A percentile compares a stretch with the other conserved stretches of the same genome.
phyloP scores from a whole-genome alignment of 1,140 invertebrate species.

The Pogonognathellus flavescens region DNA sequence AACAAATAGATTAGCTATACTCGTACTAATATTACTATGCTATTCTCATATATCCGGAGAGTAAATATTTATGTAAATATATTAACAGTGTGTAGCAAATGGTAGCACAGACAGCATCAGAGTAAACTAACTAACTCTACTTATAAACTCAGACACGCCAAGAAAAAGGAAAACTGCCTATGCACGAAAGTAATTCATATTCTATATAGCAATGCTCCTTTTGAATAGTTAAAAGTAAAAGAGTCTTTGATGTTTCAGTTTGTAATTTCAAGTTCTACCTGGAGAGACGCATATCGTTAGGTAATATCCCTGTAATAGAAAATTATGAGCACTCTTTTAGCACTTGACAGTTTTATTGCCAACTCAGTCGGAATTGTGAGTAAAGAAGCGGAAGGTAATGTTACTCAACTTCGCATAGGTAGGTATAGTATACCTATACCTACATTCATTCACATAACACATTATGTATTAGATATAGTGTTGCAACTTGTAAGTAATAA shows the following conservation, averaged over 20 bases:
- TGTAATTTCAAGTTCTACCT: slow-evolving; percentile 8
- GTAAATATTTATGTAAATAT: too few species aligned
- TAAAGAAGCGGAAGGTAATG: slow-evolving; percentile 13
- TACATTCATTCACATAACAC: neutral
- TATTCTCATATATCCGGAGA: too few species aligned
- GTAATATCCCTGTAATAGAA: neutral
- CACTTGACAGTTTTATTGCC: slow-evolving; percentile 42
- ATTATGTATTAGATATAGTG: neutral
- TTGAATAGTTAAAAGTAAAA: neutral
- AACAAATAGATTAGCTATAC: too few species aligned
- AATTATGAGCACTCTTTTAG: slow-evolving; percentile 42
- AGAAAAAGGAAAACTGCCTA: too few species aligned
- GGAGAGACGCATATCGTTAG: neutral
- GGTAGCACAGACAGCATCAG: too few species aligned
- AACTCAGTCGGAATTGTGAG: slow-evolving; percentile 24
- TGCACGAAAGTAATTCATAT: too few species aligned
- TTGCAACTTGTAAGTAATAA: too few species aligned
- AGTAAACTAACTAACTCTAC: too few species aligned
- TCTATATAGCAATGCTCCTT: too few species aligned
- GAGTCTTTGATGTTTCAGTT: neutral
- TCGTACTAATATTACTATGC: too few species aligned
- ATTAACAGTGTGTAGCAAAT: too few species aligned
- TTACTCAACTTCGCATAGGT: neutral
- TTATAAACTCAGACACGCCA: too few species aligned
- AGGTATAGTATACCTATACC: neutral